These are phyloP conservation scores for Ips typographus DNA, from an alignment of 1,140 invertebrate species.

Conservation along the genomic window DNA sequence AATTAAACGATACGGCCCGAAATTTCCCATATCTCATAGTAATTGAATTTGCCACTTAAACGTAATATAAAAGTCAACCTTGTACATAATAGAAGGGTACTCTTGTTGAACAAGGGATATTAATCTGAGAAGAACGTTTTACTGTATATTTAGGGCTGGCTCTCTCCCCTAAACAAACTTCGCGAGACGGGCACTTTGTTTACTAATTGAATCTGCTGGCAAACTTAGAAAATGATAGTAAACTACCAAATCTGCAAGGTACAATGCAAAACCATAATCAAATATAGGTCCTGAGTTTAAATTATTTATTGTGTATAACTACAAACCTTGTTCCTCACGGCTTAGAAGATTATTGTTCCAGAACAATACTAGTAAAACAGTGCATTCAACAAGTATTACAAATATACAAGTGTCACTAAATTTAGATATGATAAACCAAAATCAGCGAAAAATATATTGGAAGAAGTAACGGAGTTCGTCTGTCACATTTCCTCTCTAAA, in stretches of 20 bases:
- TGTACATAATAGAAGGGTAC: constrained; percentile 32
- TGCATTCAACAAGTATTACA: too few relatives aligned
- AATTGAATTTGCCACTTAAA: constrained; percentile 38
- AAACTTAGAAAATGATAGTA: constrained; percentile 37
- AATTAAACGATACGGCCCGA: constrained; percentile 23
- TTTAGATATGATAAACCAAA: constrained; percentile 23
- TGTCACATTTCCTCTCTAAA: constrained; percentile 32
- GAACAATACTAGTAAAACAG: constrained; percentile 10
- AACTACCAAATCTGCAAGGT: constrained; percentile 31
- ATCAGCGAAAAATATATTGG: constrained; percentile 11
- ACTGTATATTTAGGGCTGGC: constrained; percentile 35
- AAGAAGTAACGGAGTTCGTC: constrained; percentile 18
- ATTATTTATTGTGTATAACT: constrained; percentile 25
- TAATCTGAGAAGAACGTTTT: constrained; percentile 37
- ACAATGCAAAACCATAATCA: constrained; percentile 35
- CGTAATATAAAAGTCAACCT: constrained; percentile 37
- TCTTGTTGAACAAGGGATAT: constrained; percentile 38
- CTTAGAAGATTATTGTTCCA: constrained; percentile 24
- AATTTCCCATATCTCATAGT: constrained; percentile 28
- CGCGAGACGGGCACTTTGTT: constrained; percentile 36
- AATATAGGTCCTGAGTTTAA: constrained; percentile 22
- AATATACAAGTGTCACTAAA: constrained; percentile 8
- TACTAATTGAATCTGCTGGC: constrained; percentile 34
- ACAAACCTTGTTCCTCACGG: background rate
- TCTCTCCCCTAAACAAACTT: constrained; percentile 32